A percentile compares a stretch with the other conserved stretches of the same genome.
These are phyloP conservation scores for Gambusia yucatana DNA, from an alignment of 2,797 vertebrate genomes.

Conservation along the genomic window DNA sequence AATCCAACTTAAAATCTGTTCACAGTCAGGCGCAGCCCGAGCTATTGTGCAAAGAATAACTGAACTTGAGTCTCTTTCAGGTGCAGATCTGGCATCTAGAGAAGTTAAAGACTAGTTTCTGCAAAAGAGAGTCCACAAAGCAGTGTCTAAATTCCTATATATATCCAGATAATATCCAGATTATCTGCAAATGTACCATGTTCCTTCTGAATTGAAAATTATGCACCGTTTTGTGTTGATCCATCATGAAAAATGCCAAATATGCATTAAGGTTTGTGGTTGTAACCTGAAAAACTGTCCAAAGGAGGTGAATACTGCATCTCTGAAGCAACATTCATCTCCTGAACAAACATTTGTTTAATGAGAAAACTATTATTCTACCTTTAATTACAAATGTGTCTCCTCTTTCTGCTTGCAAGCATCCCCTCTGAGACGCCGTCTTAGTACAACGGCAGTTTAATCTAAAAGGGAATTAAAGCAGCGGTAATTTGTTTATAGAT, in stretches of 20 bases:
- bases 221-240: not conserved
- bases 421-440: constrained; percentile 70
- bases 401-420: constrained; percentile 71
- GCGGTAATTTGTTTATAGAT: constrained; percentile 80
- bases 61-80: not conserved
- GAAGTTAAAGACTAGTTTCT: not conserved
- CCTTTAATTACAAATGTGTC: constrained; percentile 80
- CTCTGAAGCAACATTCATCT: constrained; percentile 41
- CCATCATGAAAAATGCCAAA: not conserved
- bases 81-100: not conserved
- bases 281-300: not conserved
- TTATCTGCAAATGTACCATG: not conserved
- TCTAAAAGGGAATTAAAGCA: constrained; percentile 81
- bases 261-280: not conserved
- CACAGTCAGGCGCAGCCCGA: not conserved
- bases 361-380: constrained; percentile 73
- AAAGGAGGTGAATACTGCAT: not conserved
- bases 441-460: constrained; percentile 81
- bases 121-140: not conserved
- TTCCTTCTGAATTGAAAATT: not conserved
- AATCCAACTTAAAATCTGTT: not conserved
- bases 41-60: not conserved
- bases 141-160: not conserved
- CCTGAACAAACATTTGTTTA: constrained; percentile 67
- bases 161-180: not conserved